Evolutionary conservation across 2,797 vertebrate species (phyloP), one percentile per base, ranked within the genome.

Genomic region (Falco berigora): DNA sequence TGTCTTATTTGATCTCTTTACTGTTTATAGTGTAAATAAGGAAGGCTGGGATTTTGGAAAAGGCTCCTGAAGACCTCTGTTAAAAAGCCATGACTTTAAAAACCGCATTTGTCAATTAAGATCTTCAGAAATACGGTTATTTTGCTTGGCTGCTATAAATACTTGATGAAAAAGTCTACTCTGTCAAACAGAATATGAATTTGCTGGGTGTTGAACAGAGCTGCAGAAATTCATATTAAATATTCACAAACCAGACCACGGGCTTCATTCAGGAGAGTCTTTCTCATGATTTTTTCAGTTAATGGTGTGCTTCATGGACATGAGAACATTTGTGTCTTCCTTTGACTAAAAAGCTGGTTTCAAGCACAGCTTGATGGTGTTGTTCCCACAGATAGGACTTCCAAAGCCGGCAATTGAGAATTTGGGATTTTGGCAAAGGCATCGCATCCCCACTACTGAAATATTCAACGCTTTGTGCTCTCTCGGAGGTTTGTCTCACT

Each of bases 81-180:
- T 69, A n/a, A 66, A 76, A 86, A 78, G 50, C 69, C 7, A 8
- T 58, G 34, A 25, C 72, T 68, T 85, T 38, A 62, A 34, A 49
- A 32, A 14, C 32, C 47, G 1, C 16, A 12, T 30, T 61, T 79
- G 64, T 19, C 63, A 67, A 72, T 49, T 10, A 40, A 62, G 68
- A 42, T 20, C 82, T 49, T 63, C 64, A 72, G 79, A 80, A 87
- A 68, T 17, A 3, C 0, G 14, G 82, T 77, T 87, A 44, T 88
- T 88, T 91, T 9, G 11, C 62, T 88, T 12, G n/a, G 82, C 94
- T 80, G 83, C 79, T 84, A 75, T 94, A 69, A 94, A 90, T 93
- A 88, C 88, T 93, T 79, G 19, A 92, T 92, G 91, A 79, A 72
- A 66, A 81, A 46, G n/a, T 88, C 91, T 78, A 0, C 87, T 55